Evolutionary conservation across 2,113 vertebrate genomes (phyloP).

Genomic region (Prunella himalayana): DNA sequence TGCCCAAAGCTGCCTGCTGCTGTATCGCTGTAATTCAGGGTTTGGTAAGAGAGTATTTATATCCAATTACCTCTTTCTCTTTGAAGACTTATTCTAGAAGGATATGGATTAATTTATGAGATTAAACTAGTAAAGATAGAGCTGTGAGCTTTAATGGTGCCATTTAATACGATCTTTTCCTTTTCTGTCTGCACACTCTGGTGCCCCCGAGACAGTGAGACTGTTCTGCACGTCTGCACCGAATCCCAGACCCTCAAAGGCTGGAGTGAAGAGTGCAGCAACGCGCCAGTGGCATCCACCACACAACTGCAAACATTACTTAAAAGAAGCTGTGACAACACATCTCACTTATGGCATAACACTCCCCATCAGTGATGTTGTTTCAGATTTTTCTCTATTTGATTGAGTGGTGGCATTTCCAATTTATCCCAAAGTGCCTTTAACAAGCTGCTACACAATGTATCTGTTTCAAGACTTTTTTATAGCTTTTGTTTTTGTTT

Average conservation of each 20-base stretch:
- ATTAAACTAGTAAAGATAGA: constrained; percentile 52
- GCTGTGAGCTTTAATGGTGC: not conserved
- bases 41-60: constrained; percentile 19
- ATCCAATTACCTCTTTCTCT: constrained; percentile 36
- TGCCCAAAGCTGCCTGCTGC: not conserved
- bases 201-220: not conserved
- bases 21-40: not conserved
- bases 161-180: constrained; percentile 36
- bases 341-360: not conserved
- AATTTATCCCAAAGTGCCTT: not conserved
- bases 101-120: constrained; percentile 61
- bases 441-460: not conserved
- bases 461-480: not conserved
- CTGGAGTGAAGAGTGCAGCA: not conserved
- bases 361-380: not conserved
- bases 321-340: not conserved
- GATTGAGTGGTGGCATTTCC: not conserved
- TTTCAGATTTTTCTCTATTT: not conserved
- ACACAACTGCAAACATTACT: not conserved
- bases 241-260: not conserved
- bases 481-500: not conserved
- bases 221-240: not conserved
- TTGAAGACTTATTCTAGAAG: constrained; percentile 38
- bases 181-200: constrained; percentile 12
- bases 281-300: fast-evolving